These are phyloP conservation scores for Macrotus californicus DNA, from an alignment of 2,113 vertebrate genomes.

Conservation along the genomic window DNA sequence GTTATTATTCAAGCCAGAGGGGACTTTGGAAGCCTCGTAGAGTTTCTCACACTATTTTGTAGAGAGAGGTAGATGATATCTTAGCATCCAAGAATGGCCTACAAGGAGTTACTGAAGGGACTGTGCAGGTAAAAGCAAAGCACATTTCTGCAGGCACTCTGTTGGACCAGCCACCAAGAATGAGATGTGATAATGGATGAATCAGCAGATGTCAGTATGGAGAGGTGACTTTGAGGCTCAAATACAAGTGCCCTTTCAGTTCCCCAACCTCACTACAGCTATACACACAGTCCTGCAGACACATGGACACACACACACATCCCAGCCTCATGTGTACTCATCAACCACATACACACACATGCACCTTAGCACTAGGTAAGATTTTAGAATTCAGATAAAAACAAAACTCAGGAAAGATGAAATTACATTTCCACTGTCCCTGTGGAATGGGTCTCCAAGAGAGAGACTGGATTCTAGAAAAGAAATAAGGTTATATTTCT, in stretches of 20 bases:
- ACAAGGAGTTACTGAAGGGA: neutral
- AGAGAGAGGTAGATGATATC: neutral
- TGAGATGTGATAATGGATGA: neutral
- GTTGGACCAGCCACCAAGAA: neutral
- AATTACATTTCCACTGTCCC: neutral
- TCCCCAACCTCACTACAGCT: neutral
- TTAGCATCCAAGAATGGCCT: neutral
- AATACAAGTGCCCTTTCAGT: neutral
- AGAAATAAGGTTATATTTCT: neutral
- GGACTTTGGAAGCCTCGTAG: neutral
- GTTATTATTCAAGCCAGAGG: neutral
- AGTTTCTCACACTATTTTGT: neutral
- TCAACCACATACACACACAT: neutral
- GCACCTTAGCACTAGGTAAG: neutral
- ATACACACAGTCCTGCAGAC: neutral
- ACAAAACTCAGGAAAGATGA: neutral
- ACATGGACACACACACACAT: neutral
- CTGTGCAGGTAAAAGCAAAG: neutral
- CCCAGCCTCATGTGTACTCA: neutral
- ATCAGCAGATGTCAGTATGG: neutral
- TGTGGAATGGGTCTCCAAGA: neutral
- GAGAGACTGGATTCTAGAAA: neutral
- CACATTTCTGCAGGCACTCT: neutral
- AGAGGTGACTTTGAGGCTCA: neutral
- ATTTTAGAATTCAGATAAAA: constrained; percentile 12